Evolutionary conservation across 2,113 vertebrate species (phyloP).

Genomic region (Lucifuga dentata): DNA sequence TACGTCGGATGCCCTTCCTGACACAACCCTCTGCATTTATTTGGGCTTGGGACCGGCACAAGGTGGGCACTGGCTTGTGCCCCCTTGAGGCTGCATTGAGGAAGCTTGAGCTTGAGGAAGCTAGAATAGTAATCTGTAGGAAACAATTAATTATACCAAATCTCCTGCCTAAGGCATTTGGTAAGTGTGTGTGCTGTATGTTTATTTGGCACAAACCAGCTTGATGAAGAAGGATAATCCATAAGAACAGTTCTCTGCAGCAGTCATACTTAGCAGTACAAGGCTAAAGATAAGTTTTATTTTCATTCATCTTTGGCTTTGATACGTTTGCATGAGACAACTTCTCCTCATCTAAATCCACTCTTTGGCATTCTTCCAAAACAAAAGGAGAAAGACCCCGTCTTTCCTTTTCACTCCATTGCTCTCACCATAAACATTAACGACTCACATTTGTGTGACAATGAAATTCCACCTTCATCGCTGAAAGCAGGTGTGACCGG

Average conservation of each 20-base stretch:
- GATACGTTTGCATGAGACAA: constrained; percentile 48
- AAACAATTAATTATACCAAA: constrained; percentile 39
- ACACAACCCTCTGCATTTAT: too few relatives aligned
- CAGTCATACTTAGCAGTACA: constrained; percentile 24
- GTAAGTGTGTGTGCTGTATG: constrained; percentile 13
- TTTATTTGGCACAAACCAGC: neutral
- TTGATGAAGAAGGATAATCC: constrained; percentile 9
- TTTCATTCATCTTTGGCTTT: constrained; percentile 9
- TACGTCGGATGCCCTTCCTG: too few relatives aligned
- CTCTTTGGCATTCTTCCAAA: constrained; percentile 43
- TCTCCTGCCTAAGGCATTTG: constrained; percentile 11
- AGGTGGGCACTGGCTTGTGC: too few relatives aligned
- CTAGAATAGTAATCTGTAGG: too few relatives aligned
- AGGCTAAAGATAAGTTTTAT: constrained; percentile 44
- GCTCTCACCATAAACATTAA: constrained; percentile 67
- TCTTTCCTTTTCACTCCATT: constrained; percentile 57
- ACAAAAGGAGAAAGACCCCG: constrained; percentile 39
- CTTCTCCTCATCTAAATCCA: constrained; percentile 62
- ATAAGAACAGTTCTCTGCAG: constrained; percentile 20
- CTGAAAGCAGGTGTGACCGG: constrained; percentile 50
- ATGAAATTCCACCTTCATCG: constrained; percentile 64
- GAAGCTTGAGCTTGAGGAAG: too few relatives aligned
- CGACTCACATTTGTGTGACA: constrained; percentile 68
- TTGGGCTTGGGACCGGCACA: too few relatives aligned
- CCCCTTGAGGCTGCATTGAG: too few relatives aligned